phyloP scores from a whole-genome alignment of 2,113 vertebrate genomes.

The Saguinus midas region DNA sequence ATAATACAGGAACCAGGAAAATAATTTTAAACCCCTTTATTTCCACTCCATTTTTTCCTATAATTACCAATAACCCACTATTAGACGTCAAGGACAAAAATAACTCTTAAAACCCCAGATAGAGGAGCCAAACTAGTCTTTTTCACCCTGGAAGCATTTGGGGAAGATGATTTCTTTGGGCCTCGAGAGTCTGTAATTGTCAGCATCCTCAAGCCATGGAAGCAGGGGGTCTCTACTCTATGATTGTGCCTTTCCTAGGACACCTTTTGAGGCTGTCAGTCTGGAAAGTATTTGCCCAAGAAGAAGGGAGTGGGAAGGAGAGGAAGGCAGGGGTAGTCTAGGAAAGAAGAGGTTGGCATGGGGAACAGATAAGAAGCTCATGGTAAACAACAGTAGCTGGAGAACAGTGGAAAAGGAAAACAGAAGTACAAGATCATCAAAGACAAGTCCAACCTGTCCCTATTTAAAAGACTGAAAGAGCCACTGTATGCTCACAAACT shows the following conservation, averaged over 20 bases:
- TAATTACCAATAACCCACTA: slow-evolving; percentile 81
- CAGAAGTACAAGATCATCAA: background rate
- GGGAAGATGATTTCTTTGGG: slow-evolving; percentile 72
- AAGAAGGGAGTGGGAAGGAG: background rate
- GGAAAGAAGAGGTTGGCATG: background rate
- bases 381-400: background rate
- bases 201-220: slow-evolving; percentile 64
- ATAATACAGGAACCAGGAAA: slow-evolving; percentile 49
- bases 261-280: background rate
- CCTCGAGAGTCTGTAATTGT: slow-evolving; percentile 78
- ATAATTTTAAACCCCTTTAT: slow-evolving; percentile 52
- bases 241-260: slow-evolving; percentile 65
- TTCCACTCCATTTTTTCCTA: slow-evolving; percentile 58
- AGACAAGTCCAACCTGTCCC: background rate
- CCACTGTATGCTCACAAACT: background rate
- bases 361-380: background rate
- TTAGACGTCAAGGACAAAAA: slow-evolving; percentile 83
- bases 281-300: background rate
- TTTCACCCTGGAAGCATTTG: slow-evolving; percentile 76
- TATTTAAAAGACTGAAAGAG: background rate
- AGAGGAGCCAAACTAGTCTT: slow-evolving; percentile 78
- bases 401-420: background rate
- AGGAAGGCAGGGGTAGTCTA: background rate
- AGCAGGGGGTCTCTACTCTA: slow-evolving; percentile 59
- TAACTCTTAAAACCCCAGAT: slow-evolving; percentile 77